Percentiles rank a stretch among this genome's conserved stretches.
phyloP scores from a whole-genome alignment of 2,888 invertebrate genomes.

The Dione juno region DNA sequence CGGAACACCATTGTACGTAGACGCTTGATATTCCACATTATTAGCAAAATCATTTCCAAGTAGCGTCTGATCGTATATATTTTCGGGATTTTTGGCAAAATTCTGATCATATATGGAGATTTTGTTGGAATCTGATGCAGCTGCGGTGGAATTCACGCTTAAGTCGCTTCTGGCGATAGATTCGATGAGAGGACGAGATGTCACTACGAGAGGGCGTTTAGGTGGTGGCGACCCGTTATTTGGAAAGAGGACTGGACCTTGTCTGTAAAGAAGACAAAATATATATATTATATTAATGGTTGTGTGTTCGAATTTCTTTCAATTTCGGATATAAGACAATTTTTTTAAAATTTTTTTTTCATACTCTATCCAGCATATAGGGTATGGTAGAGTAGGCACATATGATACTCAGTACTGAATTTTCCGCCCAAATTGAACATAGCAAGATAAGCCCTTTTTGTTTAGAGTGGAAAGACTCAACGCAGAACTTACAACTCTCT shows the following conservation, averaged over 20 bases:
- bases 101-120: constrained; percentile 39
- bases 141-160: constrained; percentile 54
- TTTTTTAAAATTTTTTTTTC: too few relatives aligned
- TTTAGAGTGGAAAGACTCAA: too few relatives aligned
- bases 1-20: constrained; percentile 45
- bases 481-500: too few relatives aligned
- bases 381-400: too few relatives aligned
- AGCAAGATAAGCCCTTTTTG: too few relatives aligned
- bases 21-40: constrained; percentile 34
- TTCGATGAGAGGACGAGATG: constrained; percentile 70
- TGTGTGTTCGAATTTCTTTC: neutral
- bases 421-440: too few relatives aligned
- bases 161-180: constrained; percentile 71
- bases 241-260: constrained; percentile 78
- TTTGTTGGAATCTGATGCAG: constrained; percentile 53
- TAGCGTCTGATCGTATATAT: neutral
- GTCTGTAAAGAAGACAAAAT: constrained; percentile 59
- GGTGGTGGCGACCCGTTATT: constrained; percentile 69
- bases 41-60: constrained; percentile 21
- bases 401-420: too few relatives aligned
- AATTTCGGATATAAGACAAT: too few relatives aligned
- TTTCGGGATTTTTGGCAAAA: constrained; percentile 9
- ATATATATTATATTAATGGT: neutral
- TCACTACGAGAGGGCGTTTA: constrained; percentile 70
- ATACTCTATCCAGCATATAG: too few relatives aligned